These are phyloP conservation scores for Struthio camelus DNA, from an alignment of 2,113 vertebrate species.

Conservation along the genomic window DNA sequence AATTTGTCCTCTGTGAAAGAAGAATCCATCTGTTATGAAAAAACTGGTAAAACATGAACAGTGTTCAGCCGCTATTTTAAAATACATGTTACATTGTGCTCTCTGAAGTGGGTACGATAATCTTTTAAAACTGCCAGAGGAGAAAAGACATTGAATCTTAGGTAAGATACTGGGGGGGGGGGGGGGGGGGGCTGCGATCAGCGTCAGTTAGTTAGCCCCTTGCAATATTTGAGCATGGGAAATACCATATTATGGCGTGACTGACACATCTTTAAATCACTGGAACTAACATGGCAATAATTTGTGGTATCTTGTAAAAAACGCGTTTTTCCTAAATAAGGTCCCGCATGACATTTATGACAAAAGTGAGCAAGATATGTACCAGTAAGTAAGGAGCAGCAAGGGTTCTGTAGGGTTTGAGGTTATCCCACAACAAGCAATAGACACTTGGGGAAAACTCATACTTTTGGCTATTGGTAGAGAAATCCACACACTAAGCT, in stretches of 20 bases:
- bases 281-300: not conserved
- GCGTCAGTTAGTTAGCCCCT: not conserved
- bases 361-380: rapidly evolving
- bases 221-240: not conserved
- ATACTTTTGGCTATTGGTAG: not conserved
- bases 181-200: not conserved
- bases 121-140: not conserved
- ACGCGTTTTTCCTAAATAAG: not conserved
- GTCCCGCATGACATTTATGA: not conserved
- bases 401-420: not conserved
- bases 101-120: not conserved
- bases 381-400: not conserved
- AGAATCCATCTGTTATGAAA: not conserved
- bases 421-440: not conserved
- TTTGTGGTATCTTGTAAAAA: not conserved
- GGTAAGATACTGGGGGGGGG: not conserved
- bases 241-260: not conserved
- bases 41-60: not conserved
- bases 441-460: not conserved
- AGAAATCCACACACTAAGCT: not conserved
- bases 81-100: rapidly evolving
- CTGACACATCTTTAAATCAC: not conserved
- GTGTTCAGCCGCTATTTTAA: not conserved
- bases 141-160: not conserved
- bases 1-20: not conserved